A percentile compares a stretch with the other conserved stretches of the same genome.
Evolutionary conservation across 2,113 vertebrate genomes (phyloP).

Genomic region (Oncorhynchus keta): DNA sequence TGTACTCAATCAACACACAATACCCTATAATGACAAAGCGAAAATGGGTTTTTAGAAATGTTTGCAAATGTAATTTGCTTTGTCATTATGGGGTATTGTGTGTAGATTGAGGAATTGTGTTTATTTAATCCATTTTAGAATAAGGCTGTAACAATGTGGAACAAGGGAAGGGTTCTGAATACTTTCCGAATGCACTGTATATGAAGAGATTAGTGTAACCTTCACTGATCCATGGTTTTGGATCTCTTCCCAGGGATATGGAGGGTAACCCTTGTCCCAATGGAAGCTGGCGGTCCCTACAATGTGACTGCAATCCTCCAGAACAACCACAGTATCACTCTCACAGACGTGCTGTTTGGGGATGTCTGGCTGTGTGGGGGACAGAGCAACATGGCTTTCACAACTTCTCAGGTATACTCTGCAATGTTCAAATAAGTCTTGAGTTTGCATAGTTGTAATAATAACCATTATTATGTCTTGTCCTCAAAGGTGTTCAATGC

Average conservation of each 20-base stretch:
- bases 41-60: too few species aligned
- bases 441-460: too few species aligned
- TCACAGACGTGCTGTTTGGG: slow-evolving; percentile 85
- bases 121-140: too few species aligned
- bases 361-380: slow-evolving; percentile 93
- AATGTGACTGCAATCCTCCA: slow-evolving; percentile 59
- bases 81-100: too few species aligned
- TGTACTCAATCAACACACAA: too few species aligned
- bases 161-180: too few species aligned
- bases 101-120: too few species aligned
- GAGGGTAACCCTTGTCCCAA: slow-evolving; percentile 76
- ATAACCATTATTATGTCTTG: neutral
- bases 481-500: slow-evolving; percentile 81
- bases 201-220: neutral
- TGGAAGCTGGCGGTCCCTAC: slow-evolving; percentile 83
- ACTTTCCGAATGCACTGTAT: too few species aligned
- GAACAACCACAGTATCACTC: slow-evolving; percentile 33
- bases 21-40: too few species aligned
- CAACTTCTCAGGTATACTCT: slow-evolving; percentile 67
- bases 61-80: too few species aligned
- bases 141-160: too few species aligned
- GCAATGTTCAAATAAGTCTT: too few species aligned
- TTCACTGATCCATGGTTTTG: neutral
- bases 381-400: slow-evolving; percentile 93
- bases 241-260: slow-evolving; percentile 65